phyloP scores from a whole-genome alignment of 1,140 invertebrate genomes.

The Acromyrmex charruanus region DNA sequence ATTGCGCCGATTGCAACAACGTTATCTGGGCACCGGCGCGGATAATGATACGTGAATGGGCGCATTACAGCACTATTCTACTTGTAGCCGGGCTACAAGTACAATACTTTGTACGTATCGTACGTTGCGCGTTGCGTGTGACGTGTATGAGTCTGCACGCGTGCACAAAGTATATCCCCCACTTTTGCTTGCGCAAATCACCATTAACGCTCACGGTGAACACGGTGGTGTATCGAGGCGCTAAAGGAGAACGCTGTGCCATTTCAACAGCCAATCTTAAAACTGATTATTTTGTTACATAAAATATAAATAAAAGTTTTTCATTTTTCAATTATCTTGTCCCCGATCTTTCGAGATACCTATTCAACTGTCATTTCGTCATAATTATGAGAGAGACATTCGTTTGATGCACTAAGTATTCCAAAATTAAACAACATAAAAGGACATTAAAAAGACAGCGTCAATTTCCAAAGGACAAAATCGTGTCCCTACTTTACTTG shows the following conservation, averaged over 20 bases:
- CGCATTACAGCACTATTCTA: slow-evolving; percentile 78
- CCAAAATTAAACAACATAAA: slow-evolving; percentile 23
- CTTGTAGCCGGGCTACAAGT: slow-evolving; percentile 66
- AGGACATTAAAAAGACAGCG: slow-evolving; percentile 37
- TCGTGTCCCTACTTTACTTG: slow-evolving; percentile 46
- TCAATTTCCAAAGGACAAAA: slow-evolving; percentile 45
- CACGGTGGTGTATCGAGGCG: slow-evolving; percentile 7
- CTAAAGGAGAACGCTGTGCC: neutral
- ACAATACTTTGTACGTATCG: slow-evolving; percentile 34
- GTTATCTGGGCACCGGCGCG: slow-evolving; percentile 81
- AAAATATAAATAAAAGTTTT: slow-evolving; percentile 15
- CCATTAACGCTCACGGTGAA: slow-evolving; percentile 35
- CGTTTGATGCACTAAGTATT: neutral
- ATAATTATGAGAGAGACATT: neutral
- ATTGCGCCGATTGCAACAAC: slow-evolving; percentile 85
- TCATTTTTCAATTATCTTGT: slow-evolving; percentile 15
- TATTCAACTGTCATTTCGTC: slow-evolving; percentile 3
- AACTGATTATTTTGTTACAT: slow-evolving; percentile 17
- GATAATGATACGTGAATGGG: slow-evolving; percentile 85
- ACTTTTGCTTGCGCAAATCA: slow-evolving; percentile 72
- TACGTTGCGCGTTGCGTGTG: neutral
- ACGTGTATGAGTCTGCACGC: slow-evolving; percentile 1
- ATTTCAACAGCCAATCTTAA: slow-evolving; percentile 10
- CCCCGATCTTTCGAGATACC: neutral
- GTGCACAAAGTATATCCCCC: slow-evolving; percentile 61